Base-by-base conservation (phyloP, 2,888 invertebrate species). In the Cistogaster globosa region DNA sequence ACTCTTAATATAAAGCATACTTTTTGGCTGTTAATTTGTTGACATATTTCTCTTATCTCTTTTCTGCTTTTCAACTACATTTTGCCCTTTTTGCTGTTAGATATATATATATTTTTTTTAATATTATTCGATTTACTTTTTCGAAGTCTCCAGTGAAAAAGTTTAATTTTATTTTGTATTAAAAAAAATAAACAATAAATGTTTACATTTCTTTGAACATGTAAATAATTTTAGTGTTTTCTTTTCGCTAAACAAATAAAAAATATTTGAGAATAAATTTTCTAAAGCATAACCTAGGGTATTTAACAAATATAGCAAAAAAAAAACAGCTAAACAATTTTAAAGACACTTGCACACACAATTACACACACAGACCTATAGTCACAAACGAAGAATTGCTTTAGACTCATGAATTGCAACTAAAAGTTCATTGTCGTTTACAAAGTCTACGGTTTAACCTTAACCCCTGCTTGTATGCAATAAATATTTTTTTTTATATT, bases 361-460 rank as follows among this genome's bases (percentile, higher is more conserved):
- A 36, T 48, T 22, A 51, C 51, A 26, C 38, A 57, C 11, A 1
- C 18, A 9, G 20, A 3, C 62, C 14, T 16, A 20, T 16, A 9
- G 26, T 12, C 11, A 3, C n/a, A 12, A 6, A 18, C 1, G n/a
- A 32, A 60, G 18, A 14, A 20, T 5, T 48, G 60, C 69, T 9
- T 48, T 20, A 76, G 48, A 71, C 65, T 53, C 53, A 69, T 0
- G 22, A 14, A 63, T 26, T 45, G 57, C 81, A 63, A 68, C 69
- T 45, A 45, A 74, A 78, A 82, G 85, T 85, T 81, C 82, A 85
- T 85, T 82, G 85, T 85, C 82, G 69, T 75, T 78, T 38, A 12
- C 68, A 58, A 12, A 45, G 77, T 78, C 78, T 78, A 68, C 51
- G 38, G 20, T 78, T 74, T 74, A 78, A 82, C 85, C 82, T 85